A percentile compares a stretch with the other conserved stretches of the same genome.
Conservation (phyloP, 2,888 invertebrate genomes). For the Sarcophaga subvicina region DNA sequence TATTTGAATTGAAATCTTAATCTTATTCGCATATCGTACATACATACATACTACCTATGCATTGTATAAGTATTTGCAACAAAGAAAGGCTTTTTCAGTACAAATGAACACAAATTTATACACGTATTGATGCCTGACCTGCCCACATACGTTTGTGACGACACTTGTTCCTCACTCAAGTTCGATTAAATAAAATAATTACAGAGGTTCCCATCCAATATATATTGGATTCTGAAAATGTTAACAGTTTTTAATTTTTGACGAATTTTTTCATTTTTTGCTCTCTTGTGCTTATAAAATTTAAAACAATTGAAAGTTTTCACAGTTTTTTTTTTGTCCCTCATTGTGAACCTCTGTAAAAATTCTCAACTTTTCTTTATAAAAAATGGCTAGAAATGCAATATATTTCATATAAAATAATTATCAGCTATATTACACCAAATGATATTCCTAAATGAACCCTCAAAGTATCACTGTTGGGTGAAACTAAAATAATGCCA, state of each 20-base stretch:
- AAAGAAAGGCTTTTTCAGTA: neutral
- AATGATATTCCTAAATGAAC: neutral
- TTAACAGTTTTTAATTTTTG: neutral
- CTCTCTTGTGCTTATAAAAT: neutral
- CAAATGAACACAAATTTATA: neutral
- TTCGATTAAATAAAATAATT: neutral
- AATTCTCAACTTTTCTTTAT: too few species aligned
- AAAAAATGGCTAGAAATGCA: too few species aligned
- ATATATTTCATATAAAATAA: too few species aligned
- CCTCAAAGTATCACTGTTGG: neutral
- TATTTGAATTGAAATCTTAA: conserved; percentile 9
- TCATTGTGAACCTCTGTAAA: conserved; percentile 1
- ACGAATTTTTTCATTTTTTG: neutral
- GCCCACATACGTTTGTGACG: conserved; percentile 75
- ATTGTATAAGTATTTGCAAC: neutral
- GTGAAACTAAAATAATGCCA: neutral
- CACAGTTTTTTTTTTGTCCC: neutral
- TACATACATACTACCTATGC: neutral
- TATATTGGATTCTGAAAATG: too few species aligned
- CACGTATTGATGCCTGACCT: conserved; percentile 74
- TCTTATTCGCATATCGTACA: neutral
- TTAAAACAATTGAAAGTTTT: neutral
- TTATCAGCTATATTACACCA: too few species aligned
- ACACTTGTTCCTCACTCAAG: conserved; percentile 68
- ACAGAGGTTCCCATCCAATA: conserved; percentile 8